Percentiles rank a stretch among this genome's conserved stretches.
phyloP scores from a whole-genome alignment of 2,113 vertebrate species.

The Labeo rohita region DNA sequence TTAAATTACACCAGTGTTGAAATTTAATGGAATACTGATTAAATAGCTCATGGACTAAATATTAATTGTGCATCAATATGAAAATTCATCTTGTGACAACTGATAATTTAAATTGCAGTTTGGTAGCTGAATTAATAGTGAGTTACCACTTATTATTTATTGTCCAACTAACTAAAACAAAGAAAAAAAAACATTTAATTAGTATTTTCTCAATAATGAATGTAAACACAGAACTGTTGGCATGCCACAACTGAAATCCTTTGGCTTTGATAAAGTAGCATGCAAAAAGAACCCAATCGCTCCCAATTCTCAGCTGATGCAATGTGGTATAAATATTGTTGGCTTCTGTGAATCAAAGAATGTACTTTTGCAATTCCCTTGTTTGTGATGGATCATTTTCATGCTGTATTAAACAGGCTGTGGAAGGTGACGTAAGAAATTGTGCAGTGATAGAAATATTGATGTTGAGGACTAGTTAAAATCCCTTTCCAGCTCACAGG shows the following conservation, averaged over 20 bases:
- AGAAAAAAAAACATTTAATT: background rate
- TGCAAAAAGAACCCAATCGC: background rate
- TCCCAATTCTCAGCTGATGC: background rate
- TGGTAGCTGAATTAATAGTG: background rate
- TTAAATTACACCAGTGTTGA: too few species aligned
- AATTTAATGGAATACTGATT: background rate
- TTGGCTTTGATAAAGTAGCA: background rate
- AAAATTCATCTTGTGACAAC: background rate
- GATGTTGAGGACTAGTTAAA: background rate
- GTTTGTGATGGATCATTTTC: conserved; percentile 46
- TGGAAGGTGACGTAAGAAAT: background rate
- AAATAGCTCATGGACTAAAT: background rate
- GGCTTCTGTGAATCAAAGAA: background rate
- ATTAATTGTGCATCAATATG: background rate
- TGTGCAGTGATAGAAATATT: conserved; percentile 35
- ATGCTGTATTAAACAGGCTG: background rate
- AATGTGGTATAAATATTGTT: background rate
- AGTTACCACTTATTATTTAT: background rate
- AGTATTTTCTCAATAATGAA: background rate
- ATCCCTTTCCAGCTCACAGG: background rate
- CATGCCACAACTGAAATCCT: background rate
- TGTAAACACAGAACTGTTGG: background rate
- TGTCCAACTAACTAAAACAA: background rate
- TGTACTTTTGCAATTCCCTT: background rate
- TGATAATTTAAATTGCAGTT: background rate